Percentiles rank a stretch among this genome's conserved stretches.
These are phyloP conservation scores for Ectropis crepuscularia DNA, from an alignment of 2,888 invertebrate genomes.

Conservation along the genomic window DNA sequence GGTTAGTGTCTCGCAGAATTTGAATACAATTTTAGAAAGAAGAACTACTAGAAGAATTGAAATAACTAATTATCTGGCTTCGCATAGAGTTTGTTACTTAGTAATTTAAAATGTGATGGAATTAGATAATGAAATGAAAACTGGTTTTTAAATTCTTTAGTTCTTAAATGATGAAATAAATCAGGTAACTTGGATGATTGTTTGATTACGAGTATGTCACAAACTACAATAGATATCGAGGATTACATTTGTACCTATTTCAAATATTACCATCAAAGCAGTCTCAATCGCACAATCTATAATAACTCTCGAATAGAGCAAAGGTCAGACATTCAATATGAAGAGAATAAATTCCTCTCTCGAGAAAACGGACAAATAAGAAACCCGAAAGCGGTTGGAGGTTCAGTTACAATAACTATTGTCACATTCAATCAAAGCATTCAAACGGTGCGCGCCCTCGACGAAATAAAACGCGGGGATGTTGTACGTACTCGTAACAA, in stretches of 20 bases:
- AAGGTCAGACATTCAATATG: slow-evolving; percentile 54
- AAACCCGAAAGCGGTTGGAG: slow-evolving; percentile 59
- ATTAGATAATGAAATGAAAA: too few relatives aligned
- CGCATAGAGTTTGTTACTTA: too few relatives aligned
- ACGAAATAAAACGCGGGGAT: slow-evolving; percentile 73
- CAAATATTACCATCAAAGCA: background rate
- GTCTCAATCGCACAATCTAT: slow-evolving; percentile 21
- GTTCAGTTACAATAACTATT: slow-evolving; percentile 76
- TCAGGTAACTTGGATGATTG: too few relatives aligned
- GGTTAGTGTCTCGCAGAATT: too few relatives aligned
- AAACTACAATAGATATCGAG: background rate
- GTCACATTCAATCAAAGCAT: slow-evolving; percentile 82
- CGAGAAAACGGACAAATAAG: slow-evolving; percentile 58
- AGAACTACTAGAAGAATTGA: too few relatives aligned
- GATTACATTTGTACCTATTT: background rate
- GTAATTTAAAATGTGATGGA: too few relatives aligned
- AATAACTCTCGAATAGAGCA: slow-evolving; percentile 48
- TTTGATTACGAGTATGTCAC: too few relatives aligned
- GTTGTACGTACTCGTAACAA: slow-evolving; percentile 62
- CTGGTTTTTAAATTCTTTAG: too few relatives aligned
- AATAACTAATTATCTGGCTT: too few relatives aligned
- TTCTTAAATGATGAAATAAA: too few relatives aligned
- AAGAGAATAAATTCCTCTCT: slow-evolving; percentile 57
- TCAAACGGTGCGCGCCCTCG: slow-evolving; percentile 69
- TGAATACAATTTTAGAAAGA: too few relatives aligned